Evolutionary conservation across 2,797 vertebrate species (phyloP).

Genomic region (Cottoperca gobio): DNA sequence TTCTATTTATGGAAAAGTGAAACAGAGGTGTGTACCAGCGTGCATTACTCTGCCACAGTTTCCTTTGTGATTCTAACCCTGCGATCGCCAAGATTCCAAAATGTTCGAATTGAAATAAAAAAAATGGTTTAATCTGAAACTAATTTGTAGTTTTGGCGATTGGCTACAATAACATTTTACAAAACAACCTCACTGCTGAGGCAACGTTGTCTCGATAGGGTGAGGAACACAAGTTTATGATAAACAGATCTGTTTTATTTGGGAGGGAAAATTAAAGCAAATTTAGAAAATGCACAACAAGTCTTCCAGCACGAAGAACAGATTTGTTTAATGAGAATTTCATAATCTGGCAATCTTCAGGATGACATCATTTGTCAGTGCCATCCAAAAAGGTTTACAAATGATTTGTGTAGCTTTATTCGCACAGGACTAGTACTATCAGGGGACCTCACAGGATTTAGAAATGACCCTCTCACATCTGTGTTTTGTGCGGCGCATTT

Average conservation of each 20-base stretch:
- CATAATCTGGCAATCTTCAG: background rate
- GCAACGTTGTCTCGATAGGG: background rate
- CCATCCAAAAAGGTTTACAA: background rate
- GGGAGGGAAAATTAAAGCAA: background rate
- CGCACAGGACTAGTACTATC: too few relatives aligned
- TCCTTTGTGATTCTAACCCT: background rate
- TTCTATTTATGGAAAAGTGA: background rate
- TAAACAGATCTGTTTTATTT: slow-evolving; percentile 7
- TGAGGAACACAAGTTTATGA: background rate
- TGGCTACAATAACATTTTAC: background rate
- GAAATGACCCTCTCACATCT: too few relatives aligned
- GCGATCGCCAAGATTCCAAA: background rate
- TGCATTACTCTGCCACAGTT: background rate
- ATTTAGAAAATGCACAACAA: slow-evolving; percentile 2
- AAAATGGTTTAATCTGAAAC: background rate
- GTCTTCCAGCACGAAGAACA: background rate
- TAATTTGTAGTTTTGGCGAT: background rate
- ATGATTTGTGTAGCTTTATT: background rate
- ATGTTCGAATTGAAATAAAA: background rate
- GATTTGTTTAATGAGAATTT: background rate
- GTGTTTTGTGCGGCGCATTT: too few relatives aligned
- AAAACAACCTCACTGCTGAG: background rate
- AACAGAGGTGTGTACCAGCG: too few relatives aligned
- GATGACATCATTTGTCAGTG: background rate
- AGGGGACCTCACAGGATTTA: too few relatives aligned